Conservation (phyloP, 2,113 vertebrate species). For the Dipodomys ordii region DNA sequence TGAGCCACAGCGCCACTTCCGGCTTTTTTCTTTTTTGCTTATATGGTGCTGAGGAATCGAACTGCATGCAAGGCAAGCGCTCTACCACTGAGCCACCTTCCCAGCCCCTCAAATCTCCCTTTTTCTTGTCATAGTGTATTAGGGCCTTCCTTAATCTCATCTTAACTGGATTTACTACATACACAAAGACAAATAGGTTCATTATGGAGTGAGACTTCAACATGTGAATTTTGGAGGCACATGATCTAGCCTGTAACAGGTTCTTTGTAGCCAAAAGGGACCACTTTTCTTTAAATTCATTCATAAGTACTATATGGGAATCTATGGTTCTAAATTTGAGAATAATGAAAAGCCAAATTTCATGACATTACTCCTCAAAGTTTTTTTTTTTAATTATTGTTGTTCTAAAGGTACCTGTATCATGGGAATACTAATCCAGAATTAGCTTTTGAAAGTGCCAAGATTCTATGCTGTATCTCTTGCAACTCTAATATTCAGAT, state of each 20-base stretch:
- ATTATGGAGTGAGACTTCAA: neutral
- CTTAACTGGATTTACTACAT: neutral
- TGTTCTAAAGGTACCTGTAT: constrained; percentile 92
- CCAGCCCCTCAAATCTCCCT: neutral
- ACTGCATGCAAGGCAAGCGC: too few relatives aligned
- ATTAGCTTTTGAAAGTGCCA: constrained; percentile 96
- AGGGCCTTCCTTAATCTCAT: neutral
- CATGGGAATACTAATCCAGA: constrained; percentile 96
- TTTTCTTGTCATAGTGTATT: neutral
- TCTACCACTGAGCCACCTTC: too few relatives aligned
- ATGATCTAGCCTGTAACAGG: neutral
- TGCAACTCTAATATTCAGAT: constrained; percentile 96
- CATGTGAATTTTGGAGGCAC: neutral
- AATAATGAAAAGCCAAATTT: constrained; percentile 56
- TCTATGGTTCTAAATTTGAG: neutral
- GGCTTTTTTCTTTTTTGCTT: too few relatives aligned
- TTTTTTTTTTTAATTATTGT: constrained; percentile 13
- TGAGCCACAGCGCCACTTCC: too few relatives aligned
- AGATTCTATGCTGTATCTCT: constrained; percentile 96
- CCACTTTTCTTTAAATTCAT: neutral
- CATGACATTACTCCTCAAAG: constrained; percentile 26
- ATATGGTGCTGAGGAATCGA: too few relatives aligned
- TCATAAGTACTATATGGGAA: neutral
- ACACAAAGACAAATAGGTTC: neutral
- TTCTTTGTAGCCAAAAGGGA: neutral